Base-by-base conservation (phyloP, 2,888 invertebrate species). In the Dioctria rufipes region DNA sequence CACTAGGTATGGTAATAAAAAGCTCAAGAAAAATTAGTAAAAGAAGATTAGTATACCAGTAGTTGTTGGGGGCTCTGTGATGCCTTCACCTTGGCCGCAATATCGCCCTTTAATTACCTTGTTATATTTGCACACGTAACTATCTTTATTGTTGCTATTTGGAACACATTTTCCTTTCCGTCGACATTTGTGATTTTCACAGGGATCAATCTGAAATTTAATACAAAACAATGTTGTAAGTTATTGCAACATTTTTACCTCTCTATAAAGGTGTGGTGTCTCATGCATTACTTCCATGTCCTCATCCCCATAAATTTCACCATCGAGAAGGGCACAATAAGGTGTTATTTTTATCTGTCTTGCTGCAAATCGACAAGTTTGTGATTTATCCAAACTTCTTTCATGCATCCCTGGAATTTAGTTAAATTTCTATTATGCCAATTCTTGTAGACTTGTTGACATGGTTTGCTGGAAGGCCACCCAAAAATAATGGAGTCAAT, bases 381-480 rank as follows among this genome's bases (percentile, higher is more conserved):
- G 87, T 96, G 96, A 90, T 99, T 98, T 83, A 99, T 94, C 94
- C 96, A 95, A 78, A 98, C 95, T 87, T 97, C 96, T 85, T 95
- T 94, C 90, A 99, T 93, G 88, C 99, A 99, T 51, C 99, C 96
- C 89, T 94, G 94, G 86, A 99, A 97, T 87, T 98, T 98, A 77
- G 96, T 96, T 81, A 96, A 92, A 87, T 98, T 98, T 81, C 98
- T 90, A 54, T 1, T 0, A 99, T 99, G 99, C 95, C 98, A 99
- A 86, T 95, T 95, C 83, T 93, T 93, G 88, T 95, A 94, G 0
- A 98, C 98, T 82, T 94, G 93, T 83, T 93, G 92, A 2, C 96
- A 97, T 5, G 95, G 93, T 84, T 95, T 95, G 93, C 91, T 0
- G 98, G 96, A 67, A 98, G 92, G 0, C 99, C 99, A 3, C 98